Percentiles rank a stretch among this genome's conserved stretches.
phyloP scores from a whole-genome alignment of 2,113 vertebrate species.

The Anarrhichthys ocellatus region DNA sequence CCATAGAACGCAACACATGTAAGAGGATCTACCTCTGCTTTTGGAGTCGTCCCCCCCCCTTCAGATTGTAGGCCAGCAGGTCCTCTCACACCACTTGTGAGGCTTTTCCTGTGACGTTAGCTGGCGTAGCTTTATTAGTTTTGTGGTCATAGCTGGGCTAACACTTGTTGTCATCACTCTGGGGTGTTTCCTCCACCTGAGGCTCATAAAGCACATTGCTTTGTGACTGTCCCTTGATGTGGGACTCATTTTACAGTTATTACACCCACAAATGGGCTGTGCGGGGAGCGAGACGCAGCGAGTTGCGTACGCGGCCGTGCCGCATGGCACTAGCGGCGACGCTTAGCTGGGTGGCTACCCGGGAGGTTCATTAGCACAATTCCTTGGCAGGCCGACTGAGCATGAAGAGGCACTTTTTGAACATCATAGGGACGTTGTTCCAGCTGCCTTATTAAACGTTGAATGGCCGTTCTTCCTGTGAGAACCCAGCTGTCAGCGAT shows the following conservation, averaged over 20 bases:
- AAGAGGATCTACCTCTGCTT: conserved; percentile 2
- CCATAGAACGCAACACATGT: background rate
- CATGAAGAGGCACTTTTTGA: conserved; percentile 53
- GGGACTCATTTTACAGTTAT: conserved; percentile 68
- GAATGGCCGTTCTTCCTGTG: conserved; percentile 25
- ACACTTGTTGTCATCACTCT: conserved; percentile 80
- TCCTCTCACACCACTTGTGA: conserved; percentile 52
- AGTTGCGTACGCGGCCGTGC: conserved; percentile 41
- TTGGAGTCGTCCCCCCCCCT: background rate
- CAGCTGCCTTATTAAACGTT: conserved; percentile 46
- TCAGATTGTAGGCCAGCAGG: conserved; percentile 37
- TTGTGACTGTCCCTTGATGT: conserved; percentile 79
- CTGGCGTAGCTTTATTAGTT: conserved; percentile 74
- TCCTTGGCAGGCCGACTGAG: conserved; percentile 48
- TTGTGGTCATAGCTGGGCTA: conserved; percentile 69
- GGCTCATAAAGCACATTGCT: conserved; percentile 73
- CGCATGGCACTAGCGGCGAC: conserved; percentile 17
- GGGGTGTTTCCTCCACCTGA: conserved; percentile 82
- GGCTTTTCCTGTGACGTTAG: conserved; percentile 72
- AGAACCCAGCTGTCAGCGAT: conserved; percentile 40
- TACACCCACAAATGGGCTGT: conserved; percentile 66
- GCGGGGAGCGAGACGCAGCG: conserved; percentile 43
- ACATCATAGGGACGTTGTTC: conserved; percentile 42
- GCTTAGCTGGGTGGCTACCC: conserved; percentile 49
- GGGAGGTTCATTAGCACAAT: conserved; percentile 46